Evolutionary conservation across 2,888 invertebrate species (phyloP), one percentile per base, ranked within the genome.

Genomic region (Villa cingulata): DNA sequence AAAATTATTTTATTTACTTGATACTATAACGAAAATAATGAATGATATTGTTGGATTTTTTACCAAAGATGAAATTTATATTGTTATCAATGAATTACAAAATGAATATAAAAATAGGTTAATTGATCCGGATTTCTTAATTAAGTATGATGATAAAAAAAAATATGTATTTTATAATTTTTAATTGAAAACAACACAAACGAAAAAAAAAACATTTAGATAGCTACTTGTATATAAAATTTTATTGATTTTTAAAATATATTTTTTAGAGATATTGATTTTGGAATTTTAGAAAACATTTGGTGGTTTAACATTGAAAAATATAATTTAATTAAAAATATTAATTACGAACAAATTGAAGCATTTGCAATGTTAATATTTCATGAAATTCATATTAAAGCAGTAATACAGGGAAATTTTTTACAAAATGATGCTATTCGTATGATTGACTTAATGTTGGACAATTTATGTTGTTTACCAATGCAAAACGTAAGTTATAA

Each of bases 401-500:
- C 75, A 23, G 68, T 87, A 41, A 74, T 85, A 36, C 84, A 86
- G 66, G 88, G 88, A 5, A 89, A 88, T 64, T 64, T 86, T 16
- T 70, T 70, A 4, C 70, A 75, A 68, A 62, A 74, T 39, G 67
- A 74, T 16, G 80, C 79, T 1, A 59, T 77, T 12, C 59, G 62
- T 19, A 74, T 78, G 47, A 69, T 75, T 0, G 69, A 74, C 38
- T 72, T 69, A 1, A 72, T 78, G 15, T 59, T 74, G 0, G 56
- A 66, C 1, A 72, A 70, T 36, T 64, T 84, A 12, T 61, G 73
- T 2, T 79, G 72, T 63, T 37, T 7, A 7, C 16, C 39, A 38
- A 43, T 52, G 19, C 12, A 45, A 17, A 34, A 52, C 38, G 49
- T 52, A 44, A 43, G 42, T 46, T 14, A n/a, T n/a, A n/a, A n/a